Base-by-base conservation (phyloP, 2,113 vertebrate genomes). In the Platanista minor region DNA sequence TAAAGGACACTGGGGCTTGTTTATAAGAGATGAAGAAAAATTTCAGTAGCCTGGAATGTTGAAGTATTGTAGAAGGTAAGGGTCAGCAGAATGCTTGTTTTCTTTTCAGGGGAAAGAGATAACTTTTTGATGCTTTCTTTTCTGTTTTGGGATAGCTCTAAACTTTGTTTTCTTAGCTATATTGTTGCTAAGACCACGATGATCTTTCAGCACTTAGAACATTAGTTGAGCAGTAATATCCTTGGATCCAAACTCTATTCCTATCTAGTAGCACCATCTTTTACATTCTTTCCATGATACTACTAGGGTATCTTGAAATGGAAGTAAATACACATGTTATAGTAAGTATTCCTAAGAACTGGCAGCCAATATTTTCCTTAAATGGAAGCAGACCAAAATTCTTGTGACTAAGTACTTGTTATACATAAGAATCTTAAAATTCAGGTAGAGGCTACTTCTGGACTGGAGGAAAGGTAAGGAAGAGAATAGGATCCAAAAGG, bases 241-340 rank as follows among this genome's bases (percentile, higher is more conserved):
- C 61, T 69, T 91, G 91, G 67, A 69, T 59, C 52, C 67, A 85
- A 93, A 82, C 20, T 66, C 14, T 83, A 36, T 64, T 90, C n/a
- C 95, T 72, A 72, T 95, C 87, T 88, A 43, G 27, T 69, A 67
- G 31, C 75, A 88, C 52, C 80, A 75, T 91, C 96, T 96, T 92
- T 67, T 62, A 93, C 95, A 97, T 96, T 95, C 92, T 93, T 98
- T 97, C 97, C 94, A n/a, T 67, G 77, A 43, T 69, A 46, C 71
- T 33, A 39, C 23, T 5, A 82, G 85, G 87, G 59, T 39, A 43
- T 85, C 93, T 82, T 75, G 52, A 80, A 96, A 91, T 27, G 66
- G 80, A 96, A 97, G 49, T 92, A 90, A 82, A 88, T 69, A 69
- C 69, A 83, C 69, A 91, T 94, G 66, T 92, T 81, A 75, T 8